Conservation (phyloP, 2,113 vertebrate species). For the Columba livia region DNA sequence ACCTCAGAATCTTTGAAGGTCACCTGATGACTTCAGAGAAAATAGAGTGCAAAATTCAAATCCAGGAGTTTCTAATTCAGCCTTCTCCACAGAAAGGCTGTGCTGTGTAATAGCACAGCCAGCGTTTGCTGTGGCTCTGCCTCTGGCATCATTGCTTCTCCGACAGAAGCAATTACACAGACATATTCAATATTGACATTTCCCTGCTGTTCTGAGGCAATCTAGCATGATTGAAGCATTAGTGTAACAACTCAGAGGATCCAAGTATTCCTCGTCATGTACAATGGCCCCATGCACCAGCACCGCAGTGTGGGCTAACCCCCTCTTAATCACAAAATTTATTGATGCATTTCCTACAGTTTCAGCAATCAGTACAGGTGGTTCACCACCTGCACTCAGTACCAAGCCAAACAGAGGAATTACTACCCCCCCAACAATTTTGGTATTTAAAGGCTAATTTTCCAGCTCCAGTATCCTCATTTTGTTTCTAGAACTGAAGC, state of each 20-base stretch:
- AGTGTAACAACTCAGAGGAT: neutral
- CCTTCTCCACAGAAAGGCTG: neutral
- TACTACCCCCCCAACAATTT: neutral
- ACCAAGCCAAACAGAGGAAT: neutral
- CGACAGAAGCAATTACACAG: neutral
- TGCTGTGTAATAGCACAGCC: neutral
- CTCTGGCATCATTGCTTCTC: neutral
- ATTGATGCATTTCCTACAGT: neutral
- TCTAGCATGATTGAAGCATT: neutral
- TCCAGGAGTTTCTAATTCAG: neutral
- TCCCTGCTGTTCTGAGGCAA: neutral
- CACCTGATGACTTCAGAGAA: neutral
- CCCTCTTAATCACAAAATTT: neutral
- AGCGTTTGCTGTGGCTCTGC: neutral
- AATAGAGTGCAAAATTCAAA: neutral
- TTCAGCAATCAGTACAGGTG: neutral
- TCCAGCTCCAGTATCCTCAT: neutral
- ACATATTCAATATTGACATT: neutral
- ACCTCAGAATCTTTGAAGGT: neutral
- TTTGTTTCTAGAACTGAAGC: neutral
- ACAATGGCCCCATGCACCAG: accelerated
- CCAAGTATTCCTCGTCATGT: neutral
- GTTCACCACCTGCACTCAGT: neutral
- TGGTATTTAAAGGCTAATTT: neutral
- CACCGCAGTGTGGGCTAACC: neutral